Conservation (phyloP, 2,113 vertebrate genomes). For the Panthera tigris region DNA sequence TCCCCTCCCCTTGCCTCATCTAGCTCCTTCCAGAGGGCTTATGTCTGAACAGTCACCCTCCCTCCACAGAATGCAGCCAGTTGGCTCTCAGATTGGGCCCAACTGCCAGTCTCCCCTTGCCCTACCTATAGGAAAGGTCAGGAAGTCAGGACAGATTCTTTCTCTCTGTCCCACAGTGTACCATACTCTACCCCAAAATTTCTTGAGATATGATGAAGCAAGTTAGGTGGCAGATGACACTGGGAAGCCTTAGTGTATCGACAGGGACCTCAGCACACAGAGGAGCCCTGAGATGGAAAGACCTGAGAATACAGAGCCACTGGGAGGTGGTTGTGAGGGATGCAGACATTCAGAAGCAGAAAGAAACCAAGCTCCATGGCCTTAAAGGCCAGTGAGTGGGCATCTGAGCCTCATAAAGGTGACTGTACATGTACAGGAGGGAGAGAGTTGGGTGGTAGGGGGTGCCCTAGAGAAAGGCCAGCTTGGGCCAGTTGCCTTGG, state of each 20-base stretch:
- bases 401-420: slow-evolving; percentile 32
- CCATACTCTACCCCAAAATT: neutral
- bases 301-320: neutral
- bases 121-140: neutral
- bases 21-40: neutral
- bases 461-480: slow-evolving; percentile 20
- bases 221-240: neutral
- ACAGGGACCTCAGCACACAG: neutral
- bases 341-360: slow-evolving; percentile 26
- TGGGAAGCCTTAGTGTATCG: neutral
- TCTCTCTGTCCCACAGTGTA: neutral
- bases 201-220: neutral
- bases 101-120: neutral
- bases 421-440: neutral
- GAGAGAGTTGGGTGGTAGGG: no score
- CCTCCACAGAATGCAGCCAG: neutral
- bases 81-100: neutral
- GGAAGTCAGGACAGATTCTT: neutral
- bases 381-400: neutral
- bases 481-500: slow-evolving; percentile 27
- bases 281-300: neutral
- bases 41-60: neutral
- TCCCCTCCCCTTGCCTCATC: neutral
- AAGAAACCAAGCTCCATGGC: slow-evolving; percentile 12
- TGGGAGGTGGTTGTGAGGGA: neutral